phyloP scores from a whole-genome alignment of 2,113 vertebrate species.

The Manacus vitellinus region DNA sequence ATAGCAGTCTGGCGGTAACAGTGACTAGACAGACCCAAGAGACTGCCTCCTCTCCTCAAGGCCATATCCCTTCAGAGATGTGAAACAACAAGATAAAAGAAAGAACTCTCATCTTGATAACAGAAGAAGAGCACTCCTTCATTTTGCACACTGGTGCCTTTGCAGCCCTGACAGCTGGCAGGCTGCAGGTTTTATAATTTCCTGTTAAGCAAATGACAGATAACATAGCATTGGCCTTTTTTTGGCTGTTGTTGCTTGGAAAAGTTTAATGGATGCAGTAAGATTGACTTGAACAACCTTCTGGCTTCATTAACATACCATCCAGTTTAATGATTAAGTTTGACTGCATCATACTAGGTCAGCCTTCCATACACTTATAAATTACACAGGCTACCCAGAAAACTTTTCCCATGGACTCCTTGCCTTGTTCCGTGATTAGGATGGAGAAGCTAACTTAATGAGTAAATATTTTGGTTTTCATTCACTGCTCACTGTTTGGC shows the following conservation, averaged over 20 bases:
- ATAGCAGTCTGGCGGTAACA: slow-evolving; percentile 66
- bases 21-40: slow-evolving; percentile 32
- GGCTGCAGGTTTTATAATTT: not conserved
- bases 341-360: not conserved
- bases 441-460: not conserved
- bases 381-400: not conserved
- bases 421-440: not conserved
- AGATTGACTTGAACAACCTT: not conserved
- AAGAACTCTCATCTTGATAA: not conserved
- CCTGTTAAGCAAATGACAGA: not conserved
- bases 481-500: not conserved
- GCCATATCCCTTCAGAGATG: not conserved
- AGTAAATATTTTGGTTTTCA: not conserved
- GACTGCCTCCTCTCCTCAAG: not conserved
- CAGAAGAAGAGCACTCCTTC: not conserved
- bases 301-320: not conserved
- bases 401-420: not conserved
- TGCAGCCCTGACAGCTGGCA: not conserved
- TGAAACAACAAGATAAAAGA: not conserved
- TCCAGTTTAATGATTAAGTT: not conserved
- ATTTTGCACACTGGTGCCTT: not conserved
- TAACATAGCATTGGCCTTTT: not conserved
- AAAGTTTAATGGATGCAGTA: not conserved
- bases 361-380: not conserved
- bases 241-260: not conserved